Percentiles rank a stretch among this genome's conserved stretches.
phyloP scores from a whole-genome alignment of 2,113 vertebrate species.

The Salminus brasiliensis region DNA sequence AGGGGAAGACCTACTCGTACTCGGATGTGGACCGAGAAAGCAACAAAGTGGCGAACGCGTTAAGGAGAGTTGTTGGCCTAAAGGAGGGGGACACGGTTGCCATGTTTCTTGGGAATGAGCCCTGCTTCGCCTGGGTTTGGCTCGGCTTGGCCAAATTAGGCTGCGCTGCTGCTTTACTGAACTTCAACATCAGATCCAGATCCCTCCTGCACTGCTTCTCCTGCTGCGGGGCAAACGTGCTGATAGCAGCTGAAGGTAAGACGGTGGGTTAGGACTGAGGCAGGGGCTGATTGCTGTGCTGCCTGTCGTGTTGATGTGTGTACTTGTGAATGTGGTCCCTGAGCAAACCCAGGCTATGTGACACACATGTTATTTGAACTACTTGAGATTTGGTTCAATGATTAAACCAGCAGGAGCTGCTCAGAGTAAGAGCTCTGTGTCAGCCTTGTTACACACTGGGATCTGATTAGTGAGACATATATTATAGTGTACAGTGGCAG shows the following conservation, averaged over 20 bases:
- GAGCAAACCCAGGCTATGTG: neutral
- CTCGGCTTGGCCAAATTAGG: slow-evolving; percentile 79
- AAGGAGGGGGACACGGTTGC: slow-evolving; percentile 75
- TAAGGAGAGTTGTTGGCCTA: slow-evolving; percentile 66
- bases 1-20: slow-evolving; percentile 69
- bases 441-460: neutral
- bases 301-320: neutral
- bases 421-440: neutral
- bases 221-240: slow-evolving; percentile 75
- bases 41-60: slow-evolving; percentile 71
- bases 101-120: slow-evolving; percentile 78
- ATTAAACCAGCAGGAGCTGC: neutral
- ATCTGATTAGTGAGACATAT: neutral
- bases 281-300: no score
- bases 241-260: slow-evolving; percentile 62
- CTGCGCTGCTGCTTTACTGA: slow-evolving; percentile 76
- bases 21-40: slow-evolving; percentile 72
- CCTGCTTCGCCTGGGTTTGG: slow-evolving; percentile 76
- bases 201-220: slow-evolving; percentile 81
- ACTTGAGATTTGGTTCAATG: neutral
- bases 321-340: neutral
- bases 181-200: slow-evolving; percentile 79
- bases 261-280: no score
- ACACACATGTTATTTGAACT: neutral
- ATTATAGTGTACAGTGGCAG: no score